Evolutionary conservation across 1,140 invertebrate genomes (phyloP), one percentile per base, ranked within the genome.

Genomic region (Carposina sasakii): DNA sequence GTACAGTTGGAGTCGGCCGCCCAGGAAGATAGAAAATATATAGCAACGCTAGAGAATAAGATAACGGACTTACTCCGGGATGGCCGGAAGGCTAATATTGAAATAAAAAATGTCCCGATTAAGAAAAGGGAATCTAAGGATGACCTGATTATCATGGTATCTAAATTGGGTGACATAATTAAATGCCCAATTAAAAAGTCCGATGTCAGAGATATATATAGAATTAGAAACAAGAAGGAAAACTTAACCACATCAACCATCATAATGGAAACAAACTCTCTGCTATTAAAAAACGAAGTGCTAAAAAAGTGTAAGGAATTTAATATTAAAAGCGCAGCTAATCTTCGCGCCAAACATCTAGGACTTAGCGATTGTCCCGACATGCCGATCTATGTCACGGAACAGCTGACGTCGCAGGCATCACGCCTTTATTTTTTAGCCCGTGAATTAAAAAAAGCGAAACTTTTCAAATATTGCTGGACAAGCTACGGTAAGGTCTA

Each of bases 401-500:
- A 42, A 16, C 40, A 23, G 4, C 23, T 42, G n/a, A 42, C 40
- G 10, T 17, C 3, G 16, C 21, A 16, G 15, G 40, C 22, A 12
- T 42, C 40, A 1, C 4, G 40, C 3, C 40, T 42, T 13, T n/a
- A 42, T 28, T 42, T 42, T 13, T 24, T 42, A n/a, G 22, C 40
- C 3, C 13, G 40, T 8, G 40, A 42, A 22, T 24, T 42, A n/a
- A 16, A 8, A 12, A 42, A 28, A 42, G 26, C 40, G 1, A 42
- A 42, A 42, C 3, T 28, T 10, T 42, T 28, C 19, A 42, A 42
- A 15, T 42, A 42, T 15, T 42, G 40, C 19, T 42, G 40, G 40
- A 42, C 37, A 6, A 12, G 8, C 1, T 40, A 21, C 15, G 20
- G 37, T 9, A 40, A 40, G 9, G 21, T 40, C 1, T 40, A 40